Conservation (phyloP, 2,888 invertebrate genomes). For the Rhyacophila evoluta region DNA sequence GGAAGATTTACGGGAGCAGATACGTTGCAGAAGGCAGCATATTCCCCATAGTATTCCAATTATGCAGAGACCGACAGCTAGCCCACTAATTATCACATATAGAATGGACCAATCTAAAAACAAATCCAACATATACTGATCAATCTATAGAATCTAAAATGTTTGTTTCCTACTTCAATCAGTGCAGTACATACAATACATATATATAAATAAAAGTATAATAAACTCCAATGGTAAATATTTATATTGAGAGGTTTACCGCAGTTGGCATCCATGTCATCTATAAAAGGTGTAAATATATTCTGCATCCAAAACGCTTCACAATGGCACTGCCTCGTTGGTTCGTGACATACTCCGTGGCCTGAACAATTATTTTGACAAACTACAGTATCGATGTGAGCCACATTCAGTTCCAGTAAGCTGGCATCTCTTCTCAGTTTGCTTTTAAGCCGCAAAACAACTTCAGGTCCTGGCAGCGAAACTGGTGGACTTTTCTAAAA, state of each 20-base stretch:
- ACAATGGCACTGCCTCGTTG: conserved; percentile 86
- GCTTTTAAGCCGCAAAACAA: conserved; percentile 75
- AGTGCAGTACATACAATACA: too few species aligned
- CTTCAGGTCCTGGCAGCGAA: conserved; percentile 72
- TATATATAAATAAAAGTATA: too few species aligned
- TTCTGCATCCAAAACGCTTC: conserved; percentile 98
- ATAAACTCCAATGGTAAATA: too few species aligned
- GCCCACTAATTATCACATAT: conserved; percentile 85
- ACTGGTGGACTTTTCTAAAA: conserved; percentile 57
- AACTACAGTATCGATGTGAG: conserved; percentile 83
- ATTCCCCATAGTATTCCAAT: conserved; percentile 76
- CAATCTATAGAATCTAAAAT: too few species aligned
- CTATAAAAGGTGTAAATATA: conserved; percentile 74
- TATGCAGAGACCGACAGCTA: conserved; percentile 71
- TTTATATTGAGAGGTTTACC: too few species aligned
- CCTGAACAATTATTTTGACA: conserved; percentile 95
- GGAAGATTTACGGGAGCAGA: conserved; percentile 66
- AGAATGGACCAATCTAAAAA: conserved; percentile 91
- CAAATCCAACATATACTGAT: too few species aligned
- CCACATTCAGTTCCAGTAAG: conserved; percentile 73
- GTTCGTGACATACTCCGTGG: conserved; percentile 90
- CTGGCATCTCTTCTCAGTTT: conserved; percentile 79
- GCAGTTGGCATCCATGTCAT: conserved; percentile 82
- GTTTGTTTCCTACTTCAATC: too few species aligned
- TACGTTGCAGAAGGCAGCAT: conserved; percentile 71